Conservation (phyloP, 2,888 invertebrate genomes). For the Dexiosoma caninum region DNA sequence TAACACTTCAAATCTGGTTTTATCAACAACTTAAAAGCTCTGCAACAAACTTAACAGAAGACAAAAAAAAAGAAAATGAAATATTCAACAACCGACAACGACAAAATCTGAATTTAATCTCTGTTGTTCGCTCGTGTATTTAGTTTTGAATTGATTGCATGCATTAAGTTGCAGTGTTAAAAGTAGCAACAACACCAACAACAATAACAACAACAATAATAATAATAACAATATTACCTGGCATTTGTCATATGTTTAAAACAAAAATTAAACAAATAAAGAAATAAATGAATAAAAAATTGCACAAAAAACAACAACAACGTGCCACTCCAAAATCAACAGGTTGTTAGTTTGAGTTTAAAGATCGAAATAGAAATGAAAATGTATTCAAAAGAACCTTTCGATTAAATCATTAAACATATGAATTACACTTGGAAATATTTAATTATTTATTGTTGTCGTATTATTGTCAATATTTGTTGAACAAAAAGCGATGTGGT, state of each 20-base stretch:
- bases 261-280: not conserved
- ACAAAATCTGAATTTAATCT: conserved; percentile 38
- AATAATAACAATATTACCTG: not conserved
- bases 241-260: conserved; percentile 18
- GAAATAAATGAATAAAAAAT: not conserved
- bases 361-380: not conserved
- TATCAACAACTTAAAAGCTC: conserved; percentile 35
- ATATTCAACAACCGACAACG: not conserved
- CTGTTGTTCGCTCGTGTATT: conserved; percentile 40
- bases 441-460: conserved; percentile 59
- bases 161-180: conserved; percentile 32
- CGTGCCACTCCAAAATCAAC: not conserved
- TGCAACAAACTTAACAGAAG: conserved; percentile 12
- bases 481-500: conserved; percentile 66
- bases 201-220: conserved; percentile 13
- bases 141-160: conserved; percentile 55
- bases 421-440: conserved; percentile 21
- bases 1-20: conserved; percentile 53
- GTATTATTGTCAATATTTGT: conserved; percentile 25
- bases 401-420: conserved; percentile 40
- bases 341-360: conserved; percentile 6
- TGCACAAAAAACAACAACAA: not conserved
- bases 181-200: not conserved
- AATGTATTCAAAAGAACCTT: not conserved
- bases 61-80: not conserved